These are phyloP conservation scores for Phataginus tricuspis DNA, from an alignment of 2,797 vertebrate genomes.

Conservation along the genomic window DNA sequence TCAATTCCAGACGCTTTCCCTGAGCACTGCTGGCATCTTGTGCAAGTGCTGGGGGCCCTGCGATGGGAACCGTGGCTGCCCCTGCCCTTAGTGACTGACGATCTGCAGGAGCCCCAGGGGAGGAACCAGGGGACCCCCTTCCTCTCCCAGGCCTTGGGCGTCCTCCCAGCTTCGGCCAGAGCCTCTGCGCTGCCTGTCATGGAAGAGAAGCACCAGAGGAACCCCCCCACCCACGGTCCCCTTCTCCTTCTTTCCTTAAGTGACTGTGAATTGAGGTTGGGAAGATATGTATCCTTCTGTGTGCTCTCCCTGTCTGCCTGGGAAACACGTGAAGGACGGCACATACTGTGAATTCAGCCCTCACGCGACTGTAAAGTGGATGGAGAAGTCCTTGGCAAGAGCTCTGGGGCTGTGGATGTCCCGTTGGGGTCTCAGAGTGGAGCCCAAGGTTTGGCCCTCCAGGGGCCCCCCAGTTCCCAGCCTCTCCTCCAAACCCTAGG, in stretches of 20 bases:
- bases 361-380: conserved; percentile 54
- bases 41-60: background rate
- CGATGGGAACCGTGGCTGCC: rapidly evolving
- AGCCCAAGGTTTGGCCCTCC: background rate
- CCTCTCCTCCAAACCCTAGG: background rate
- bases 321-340: conserved; percentile 61
- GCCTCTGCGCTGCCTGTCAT: background rate
- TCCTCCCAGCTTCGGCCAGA: background rate
- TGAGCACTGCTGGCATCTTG: background rate
- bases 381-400: background rate
- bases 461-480: background rate
- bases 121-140: background rate
- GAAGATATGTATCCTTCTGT: background rate
- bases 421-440: background rate
- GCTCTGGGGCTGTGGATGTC: background rate
- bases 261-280: conserved; percentile 72
- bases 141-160: background rate
- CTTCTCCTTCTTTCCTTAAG: background rate
- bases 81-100: background rate
- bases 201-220: background rate
- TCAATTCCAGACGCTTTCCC: background rate
- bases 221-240: background rate
- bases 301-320: background rate
- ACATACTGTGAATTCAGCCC: conserved; percentile 78
- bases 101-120: background rate